These are phyloP conservation scores for Hesperia comma DNA, from an alignment of 2,888 invertebrate genomes.

Conservation along the genomic window DNA sequence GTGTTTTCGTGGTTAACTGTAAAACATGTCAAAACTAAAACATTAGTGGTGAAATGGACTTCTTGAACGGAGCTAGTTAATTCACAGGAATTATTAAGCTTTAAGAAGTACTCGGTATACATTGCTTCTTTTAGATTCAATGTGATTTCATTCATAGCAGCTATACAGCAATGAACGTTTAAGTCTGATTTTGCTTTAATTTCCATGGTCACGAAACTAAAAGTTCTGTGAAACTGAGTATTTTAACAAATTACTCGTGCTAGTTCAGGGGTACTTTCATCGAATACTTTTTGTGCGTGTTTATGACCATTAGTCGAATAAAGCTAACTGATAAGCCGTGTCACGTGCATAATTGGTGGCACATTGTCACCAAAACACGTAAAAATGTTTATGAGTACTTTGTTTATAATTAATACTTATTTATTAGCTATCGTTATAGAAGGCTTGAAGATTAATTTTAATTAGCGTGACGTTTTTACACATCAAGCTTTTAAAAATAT, in stretches of 20 bases:
- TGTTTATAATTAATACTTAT: slow-evolving; percentile 13
- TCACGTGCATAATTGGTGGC: slow-evolving; percentile 39
- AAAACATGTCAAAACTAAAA: slow-evolving; percentile 25
- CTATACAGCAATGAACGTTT: not conserved
- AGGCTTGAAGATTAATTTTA: not conserved
- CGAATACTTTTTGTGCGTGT: slow-evolving; percentile 36
- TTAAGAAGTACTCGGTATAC: not conserved
- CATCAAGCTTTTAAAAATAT: no score
- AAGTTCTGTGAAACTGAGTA: slow-evolving; percentile 15
- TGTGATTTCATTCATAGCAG: not conserved
- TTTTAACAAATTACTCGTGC: slow-evolving; percentile 28
- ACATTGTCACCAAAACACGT: slow-evolving; percentile 25
- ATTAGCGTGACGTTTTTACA: no score
- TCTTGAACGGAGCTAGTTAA: not conserved
- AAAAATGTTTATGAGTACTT: slow-evolving; percentile 11
- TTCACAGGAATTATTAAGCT: not conserved
- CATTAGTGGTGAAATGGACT: slow-evolving; percentile 13
- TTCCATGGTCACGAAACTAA: not conserved
- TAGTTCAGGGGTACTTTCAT: slow-evolving; percentile 29
- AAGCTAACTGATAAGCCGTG: slow-evolving; percentile 36
- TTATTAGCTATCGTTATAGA: not conserved
- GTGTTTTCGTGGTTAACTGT: slow-evolving; percentile 13
- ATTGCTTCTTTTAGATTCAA: not conserved
- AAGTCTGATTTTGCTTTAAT: not conserved
- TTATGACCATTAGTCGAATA: slow-evolving; percentile 34